phyloP scores from a whole-genome alignment of 2,797 vertebrate species.

The Peromyscus aztecus region DNA sequence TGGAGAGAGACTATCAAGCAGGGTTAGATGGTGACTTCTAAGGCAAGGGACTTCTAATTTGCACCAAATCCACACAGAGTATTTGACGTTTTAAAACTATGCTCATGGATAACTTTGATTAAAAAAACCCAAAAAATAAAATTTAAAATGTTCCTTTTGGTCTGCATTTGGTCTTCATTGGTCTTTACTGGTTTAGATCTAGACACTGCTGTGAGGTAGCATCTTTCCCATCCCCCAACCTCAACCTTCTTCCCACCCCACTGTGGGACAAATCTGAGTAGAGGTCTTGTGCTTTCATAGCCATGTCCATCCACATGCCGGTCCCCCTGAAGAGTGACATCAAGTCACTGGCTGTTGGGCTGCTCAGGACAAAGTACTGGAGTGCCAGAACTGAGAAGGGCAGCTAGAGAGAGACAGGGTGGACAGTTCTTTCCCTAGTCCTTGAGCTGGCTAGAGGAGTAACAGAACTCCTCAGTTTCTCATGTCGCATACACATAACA shows the following conservation, averaged over 20 bases:
- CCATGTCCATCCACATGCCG: accelerated
- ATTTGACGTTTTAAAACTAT: conserved; percentile 46
- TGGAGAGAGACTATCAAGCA: not conserved
- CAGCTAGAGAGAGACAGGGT: too few relatives aligned
- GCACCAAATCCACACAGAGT: not conserved
- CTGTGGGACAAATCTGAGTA: not conserved
- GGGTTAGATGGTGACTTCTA: not conserved
- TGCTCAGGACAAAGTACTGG: not conserved
- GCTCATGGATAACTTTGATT: conserved; percentile 18
- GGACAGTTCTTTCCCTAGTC: not conserved
- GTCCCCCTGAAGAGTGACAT: not conserved
- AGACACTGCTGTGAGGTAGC: not conserved
- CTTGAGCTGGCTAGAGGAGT: not conserved
- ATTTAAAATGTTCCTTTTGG: not conserved
- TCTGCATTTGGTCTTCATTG: not conserved
- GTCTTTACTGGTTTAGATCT: not conserved
- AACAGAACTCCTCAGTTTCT: not conserved
- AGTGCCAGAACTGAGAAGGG: too few relatives aligned
- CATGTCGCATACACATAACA: not conserved
- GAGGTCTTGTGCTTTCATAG: not conserved
- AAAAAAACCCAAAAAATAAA: not conserved
- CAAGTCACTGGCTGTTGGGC: not conserved
- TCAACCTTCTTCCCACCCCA: too few relatives aligned
- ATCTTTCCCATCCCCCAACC: not conserved
- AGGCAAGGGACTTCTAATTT: not conserved